A percentile compares a stretch with the other conserved stretches of the same genome.
These are phyloP conservation scores for Coptodon bakossiorum DNA, from an alignment of 2,113 vertebrate species.

Conservation along the genomic window DNA sequence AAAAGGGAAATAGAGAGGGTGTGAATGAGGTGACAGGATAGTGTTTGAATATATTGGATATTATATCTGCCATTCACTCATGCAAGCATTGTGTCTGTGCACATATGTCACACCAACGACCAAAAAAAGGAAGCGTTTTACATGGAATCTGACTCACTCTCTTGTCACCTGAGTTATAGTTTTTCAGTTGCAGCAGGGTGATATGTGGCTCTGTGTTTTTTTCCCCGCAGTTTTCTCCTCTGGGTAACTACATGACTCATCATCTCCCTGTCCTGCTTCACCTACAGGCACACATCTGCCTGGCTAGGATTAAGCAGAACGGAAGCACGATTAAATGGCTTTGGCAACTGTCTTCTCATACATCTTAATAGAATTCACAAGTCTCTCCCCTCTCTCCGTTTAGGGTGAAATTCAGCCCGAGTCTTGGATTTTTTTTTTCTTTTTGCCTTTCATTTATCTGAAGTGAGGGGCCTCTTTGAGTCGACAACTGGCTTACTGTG, in stretches of 20 bases:
- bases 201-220: background rate
- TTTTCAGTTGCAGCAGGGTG: background rate
- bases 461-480: slow-evolving; percentile 47
- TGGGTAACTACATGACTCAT: slow-evolving; percentile 51
- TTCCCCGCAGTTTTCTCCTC: background rate
- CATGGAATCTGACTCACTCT: slow-evolving; percentile 10
- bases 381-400: slow-evolving; percentile 11
- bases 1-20: background rate
- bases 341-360: slow-evolving; percentile 59
- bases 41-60: slow-evolving; percentile 40
- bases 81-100: background rate
- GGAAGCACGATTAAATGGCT: slow-evolving; percentile 61
- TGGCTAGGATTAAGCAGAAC: slow-evolving; percentile 55
- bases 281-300: slow-evolving; percentile 61
- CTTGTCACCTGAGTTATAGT: slow-evolving; percentile 6
- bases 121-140: background rate
- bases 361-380: slow-evolving; percentile 66
- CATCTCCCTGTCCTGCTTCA: slow-evolving; percentile 37
- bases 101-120: slow-evolving; percentile 26
- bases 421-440: background rate
- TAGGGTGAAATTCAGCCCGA: slow-evolving; percentile 23
- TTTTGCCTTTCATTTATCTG: slow-evolving; percentile 40
- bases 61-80: background rate
- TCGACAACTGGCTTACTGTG: slow-evolving; percentile 52
- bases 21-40: slow-evolving; percentile 12